Evolutionary conservation across 2,888 invertebrate genomes (phyloP).

Genomic region (Poecilobothrus nobilitatus): DNA sequence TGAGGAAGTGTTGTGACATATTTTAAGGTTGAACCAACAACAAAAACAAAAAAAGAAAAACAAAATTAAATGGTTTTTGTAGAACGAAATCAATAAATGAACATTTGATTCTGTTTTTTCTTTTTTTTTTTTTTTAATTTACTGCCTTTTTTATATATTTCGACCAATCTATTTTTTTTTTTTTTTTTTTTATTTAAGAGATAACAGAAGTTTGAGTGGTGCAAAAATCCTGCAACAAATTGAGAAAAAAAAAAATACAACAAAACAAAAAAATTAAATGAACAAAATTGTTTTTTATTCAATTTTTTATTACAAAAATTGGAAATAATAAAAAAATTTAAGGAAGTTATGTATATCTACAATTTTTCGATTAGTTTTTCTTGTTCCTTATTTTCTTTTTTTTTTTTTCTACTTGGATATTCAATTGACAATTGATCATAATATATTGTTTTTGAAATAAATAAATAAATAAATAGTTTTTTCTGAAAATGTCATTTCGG

Average conservation of each 20-base stretch:
- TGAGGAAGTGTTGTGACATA: conserved; percentile 3
- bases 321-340: neutral
- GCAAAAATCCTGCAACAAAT: too few relatives aligned
- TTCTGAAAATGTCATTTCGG: too few relatives aligned
- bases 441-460: too few relatives aligned
- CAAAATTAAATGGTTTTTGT: neutral
- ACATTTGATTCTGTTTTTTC: neutral
- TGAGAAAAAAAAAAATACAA: too few relatives aligned
- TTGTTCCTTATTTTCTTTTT: too few relatives aligned
- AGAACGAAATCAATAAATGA: neutral
- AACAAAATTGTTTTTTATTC: too few relatives aligned
- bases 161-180: neutral
- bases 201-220: neutral
- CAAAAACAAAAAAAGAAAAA: neutral
- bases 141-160: neutral
- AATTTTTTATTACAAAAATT: neutral
- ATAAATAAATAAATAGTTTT: too few relatives aligned
- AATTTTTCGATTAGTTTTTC: too few relatives aligned
- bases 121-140: neutral
- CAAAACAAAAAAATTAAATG: too few relatives aligned
- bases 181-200: too few relatives aligned
- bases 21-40: neutral
- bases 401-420: too few relatives aligned
- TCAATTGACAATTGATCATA: too few relatives aligned
- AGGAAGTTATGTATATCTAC: neutral